Base-by-base conservation (phyloP, 2,113 vertebrate genomes). In the Scomber colias region DNA sequence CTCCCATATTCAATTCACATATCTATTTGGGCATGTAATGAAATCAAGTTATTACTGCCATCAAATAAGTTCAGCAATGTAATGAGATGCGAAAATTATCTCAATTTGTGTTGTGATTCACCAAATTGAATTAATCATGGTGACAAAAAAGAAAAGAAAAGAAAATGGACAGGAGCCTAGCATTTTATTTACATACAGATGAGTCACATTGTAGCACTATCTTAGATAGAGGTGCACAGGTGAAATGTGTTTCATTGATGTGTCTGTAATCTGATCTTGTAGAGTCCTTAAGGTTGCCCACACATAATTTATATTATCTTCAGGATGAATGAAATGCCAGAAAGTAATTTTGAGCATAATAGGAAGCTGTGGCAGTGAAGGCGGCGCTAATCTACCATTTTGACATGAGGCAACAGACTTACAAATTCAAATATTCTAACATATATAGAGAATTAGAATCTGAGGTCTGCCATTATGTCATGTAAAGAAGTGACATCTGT, bases 111-210 rank as follows among this genome's bases (percentile, higher is more conserved):
- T 57, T 84, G 67, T 66, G 48, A 83, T 79, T 87, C 17, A 8
- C 24, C 10, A 77, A 86, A 89, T 71, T 71, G 31, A 73, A 82
- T 85, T 59, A 72, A 84, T 86, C 45, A 56, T 71, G 4, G 11
- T 30, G 46, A 79, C n/a, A 64, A 77, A 79, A 57, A 81, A 68
- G 21, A 21, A 27, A 27, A 27, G 24, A 27, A 27, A 27, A 27
- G 24, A 27, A 67, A 71, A 56, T 3, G 53, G 65, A 77, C 40
- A 68, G 46, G 44, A 55, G 65, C 21, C 14, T 30, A 64, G 51
- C 17, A 30, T 40, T 69, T 63, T 86, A 87, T 91, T 90, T 87
- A 84, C 85, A 90, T 93, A 84, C 64, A 90, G 81, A 89, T 85
- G 59, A 86, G 79, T 57, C 71, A 62, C 65, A 82, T 69, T 87